A percentile compares a stretch with the other conserved stretches of the same genome.
phyloP scores from a whole-genome alignment of 2,113 vertebrate genomes.

The Phyllostomus hastatus region DNA sequence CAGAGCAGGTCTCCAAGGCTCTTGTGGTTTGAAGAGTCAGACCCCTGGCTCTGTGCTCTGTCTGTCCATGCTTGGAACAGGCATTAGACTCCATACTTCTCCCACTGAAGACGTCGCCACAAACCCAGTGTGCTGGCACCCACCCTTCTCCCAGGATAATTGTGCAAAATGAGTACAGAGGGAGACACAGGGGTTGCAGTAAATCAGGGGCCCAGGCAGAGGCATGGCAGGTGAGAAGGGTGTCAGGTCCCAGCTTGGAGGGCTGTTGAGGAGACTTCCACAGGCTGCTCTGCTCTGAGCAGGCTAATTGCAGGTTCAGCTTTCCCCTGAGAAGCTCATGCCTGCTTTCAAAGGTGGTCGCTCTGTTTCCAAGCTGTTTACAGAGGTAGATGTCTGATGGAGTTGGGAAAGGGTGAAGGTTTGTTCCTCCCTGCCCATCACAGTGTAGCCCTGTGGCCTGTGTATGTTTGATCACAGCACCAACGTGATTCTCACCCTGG shows the following conservation, averaged over 20 bases:
- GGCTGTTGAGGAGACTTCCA: neutral
- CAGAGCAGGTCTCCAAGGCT: neutral
- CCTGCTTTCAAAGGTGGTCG: conserved; percentile 35
- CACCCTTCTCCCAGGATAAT: no score
- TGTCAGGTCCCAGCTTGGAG: conserved; percentile 49
- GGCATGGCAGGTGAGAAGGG: conserved; percentile 32
- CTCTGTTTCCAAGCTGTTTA: neutral
- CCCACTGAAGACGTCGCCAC: neutral
- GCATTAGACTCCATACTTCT: neutral
- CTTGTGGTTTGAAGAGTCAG: neutral
- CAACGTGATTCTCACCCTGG: neutral
- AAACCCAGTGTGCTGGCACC: neutral
- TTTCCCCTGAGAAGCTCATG: neutral
- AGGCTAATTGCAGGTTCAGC: conserved; percentile 27
- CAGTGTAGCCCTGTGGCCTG: neutral
- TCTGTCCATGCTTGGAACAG: neutral
- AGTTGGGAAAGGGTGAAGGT: neutral
- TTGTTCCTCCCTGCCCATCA: neutral
- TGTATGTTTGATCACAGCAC: neutral
- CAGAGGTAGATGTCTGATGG: neutral
- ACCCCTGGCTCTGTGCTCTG: neutral
- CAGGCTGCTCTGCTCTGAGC: neutral
- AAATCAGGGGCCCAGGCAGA: neutral
- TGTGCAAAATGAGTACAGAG: neutral
- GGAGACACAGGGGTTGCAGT: neutral